phyloP scores from a whole-genome alignment of 2,888 invertebrate species.

The Ctenicera cuprea region DNA sequence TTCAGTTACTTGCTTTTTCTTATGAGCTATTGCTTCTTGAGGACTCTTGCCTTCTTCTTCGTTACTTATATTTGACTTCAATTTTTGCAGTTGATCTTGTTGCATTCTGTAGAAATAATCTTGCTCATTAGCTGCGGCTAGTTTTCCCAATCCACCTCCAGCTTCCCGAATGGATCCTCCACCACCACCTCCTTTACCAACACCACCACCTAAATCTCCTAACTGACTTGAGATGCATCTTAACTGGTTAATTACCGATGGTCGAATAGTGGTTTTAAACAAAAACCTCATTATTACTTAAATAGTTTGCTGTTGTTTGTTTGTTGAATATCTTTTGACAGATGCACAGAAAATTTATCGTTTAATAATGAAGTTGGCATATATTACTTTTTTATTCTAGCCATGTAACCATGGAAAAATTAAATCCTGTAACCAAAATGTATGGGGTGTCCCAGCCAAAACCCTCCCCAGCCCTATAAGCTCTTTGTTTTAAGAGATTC shows the following conservation, averaged over 20 bases:
- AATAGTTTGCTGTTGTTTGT: too few species aligned
- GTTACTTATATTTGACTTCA: background rate
- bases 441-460: too few species aligned
- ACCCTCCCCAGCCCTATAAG: too few species aligned
- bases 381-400: too few species aligned
- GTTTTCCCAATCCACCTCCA: constrained; percentile 92
- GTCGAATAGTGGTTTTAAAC: background rate
- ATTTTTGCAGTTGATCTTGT: background rate
- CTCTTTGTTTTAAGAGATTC: too few species aligned
- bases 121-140: constrained; percentile 92
- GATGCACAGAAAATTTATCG: too few species aligned
- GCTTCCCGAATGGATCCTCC: constrained; percentile 92
- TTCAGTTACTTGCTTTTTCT: background rate
- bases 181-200: constrained; percentile 88
- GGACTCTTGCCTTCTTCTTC: background rate
- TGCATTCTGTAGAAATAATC: constrained; percentile 87
- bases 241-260: background rate
- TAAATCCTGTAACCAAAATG: too few species aligned
- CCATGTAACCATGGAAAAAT: too few species aligned
- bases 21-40: background rate
- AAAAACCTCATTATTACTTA: too few species aligned
- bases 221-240: constrained; percentile 61
- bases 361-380: too few species aligned
- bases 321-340: too few species aligned
- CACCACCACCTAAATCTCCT: constrained; percentile 87